These are phyloP conservation scores for Ifrita kowaldi DNA, from an alignment of 2,113 vertebrate genomes.

Conservation along the genomic window DNA sequence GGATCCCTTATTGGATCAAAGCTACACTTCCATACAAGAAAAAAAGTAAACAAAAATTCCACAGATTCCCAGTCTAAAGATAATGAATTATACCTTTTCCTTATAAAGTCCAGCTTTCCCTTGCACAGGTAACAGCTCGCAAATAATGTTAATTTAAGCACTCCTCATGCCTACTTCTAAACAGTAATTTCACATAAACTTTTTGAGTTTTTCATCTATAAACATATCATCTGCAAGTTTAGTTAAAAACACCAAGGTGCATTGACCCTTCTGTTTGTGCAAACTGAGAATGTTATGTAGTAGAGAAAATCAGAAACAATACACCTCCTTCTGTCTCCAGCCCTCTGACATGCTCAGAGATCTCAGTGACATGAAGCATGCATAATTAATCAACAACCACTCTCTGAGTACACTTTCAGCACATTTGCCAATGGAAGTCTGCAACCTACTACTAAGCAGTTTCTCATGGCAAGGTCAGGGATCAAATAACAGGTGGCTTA, in stretches of 20 bases:
- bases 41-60: background rate
- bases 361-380: conserved; percentile 21
- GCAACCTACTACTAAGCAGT: conserved; percentile 42
- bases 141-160: background rate
- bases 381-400: conserved; percentile 62
- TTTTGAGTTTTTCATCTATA: background rate
- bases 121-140: background rate
- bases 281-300: background rate
- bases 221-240: background rate
- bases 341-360: conserved; percentile 25
- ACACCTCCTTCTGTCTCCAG: background rate
- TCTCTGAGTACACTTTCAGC: conserved; percentile 29
- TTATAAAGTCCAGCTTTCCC: background rate
- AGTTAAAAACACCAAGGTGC: background rate
- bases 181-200: background rate
- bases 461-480: conserved; percentile 59
- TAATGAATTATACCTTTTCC: background rate
- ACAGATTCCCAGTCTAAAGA: background rate
- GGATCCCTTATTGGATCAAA: background rate
- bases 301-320: conserved; percentile 33
- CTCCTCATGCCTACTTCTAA: background rate
- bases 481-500: conserved; percentile 46
- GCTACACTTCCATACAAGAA: background rate
- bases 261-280: background rate
- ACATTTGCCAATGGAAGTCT: conserved; percentile 44